Evolutionary conservation across 2,888 invertebrate species (phyloP).

Genomic region (Pheosia gnoma): DNA sequence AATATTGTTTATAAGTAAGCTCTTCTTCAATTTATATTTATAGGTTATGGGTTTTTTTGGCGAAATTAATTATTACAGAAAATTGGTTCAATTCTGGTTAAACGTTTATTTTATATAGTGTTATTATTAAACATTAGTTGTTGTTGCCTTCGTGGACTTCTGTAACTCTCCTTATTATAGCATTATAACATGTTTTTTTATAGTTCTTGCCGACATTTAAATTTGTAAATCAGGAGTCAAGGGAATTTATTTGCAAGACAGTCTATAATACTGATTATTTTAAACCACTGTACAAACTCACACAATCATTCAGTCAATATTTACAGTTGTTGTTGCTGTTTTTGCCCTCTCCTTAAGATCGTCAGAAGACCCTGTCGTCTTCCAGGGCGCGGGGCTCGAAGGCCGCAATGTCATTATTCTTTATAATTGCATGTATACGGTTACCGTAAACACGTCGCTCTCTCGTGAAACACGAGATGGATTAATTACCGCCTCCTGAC

Average conservation of each 20-base stretch:
- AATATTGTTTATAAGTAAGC: too few species aligned
- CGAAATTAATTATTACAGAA: background rate
- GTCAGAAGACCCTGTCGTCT: background rate
- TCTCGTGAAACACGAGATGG: constrained; percentile 20
- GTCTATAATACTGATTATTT: too few species aligned
- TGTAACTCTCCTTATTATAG: background rate
- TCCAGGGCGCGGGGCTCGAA: constrained; percentile 5
- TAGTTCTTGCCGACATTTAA: too few species aligned
- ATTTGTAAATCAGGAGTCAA: too few species aligned
- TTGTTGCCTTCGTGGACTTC: background rate
- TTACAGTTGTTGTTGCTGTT: too few species aligned
- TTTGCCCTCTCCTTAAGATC: background rate
- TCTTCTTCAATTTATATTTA: background rate
- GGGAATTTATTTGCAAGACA: too few species aligned
- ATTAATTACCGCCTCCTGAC: constrained; percentile 19
- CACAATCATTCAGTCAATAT: too few species aligned
- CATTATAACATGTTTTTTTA: too few species aligned
- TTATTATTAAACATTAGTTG: background rate
- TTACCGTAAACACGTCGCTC: constrained; percentile 15
- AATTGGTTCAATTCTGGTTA: background rate
- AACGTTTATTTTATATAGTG: background rate
- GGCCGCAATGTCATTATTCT: constrained; percentile 25
- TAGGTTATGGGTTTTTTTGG: background rate
- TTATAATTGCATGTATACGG: constrained; percentile 29
- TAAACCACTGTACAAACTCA: too few species aligned